Conservation (phyloP, 2,888 invertebrate genomes). For the Tribolium freemani region DNA sequence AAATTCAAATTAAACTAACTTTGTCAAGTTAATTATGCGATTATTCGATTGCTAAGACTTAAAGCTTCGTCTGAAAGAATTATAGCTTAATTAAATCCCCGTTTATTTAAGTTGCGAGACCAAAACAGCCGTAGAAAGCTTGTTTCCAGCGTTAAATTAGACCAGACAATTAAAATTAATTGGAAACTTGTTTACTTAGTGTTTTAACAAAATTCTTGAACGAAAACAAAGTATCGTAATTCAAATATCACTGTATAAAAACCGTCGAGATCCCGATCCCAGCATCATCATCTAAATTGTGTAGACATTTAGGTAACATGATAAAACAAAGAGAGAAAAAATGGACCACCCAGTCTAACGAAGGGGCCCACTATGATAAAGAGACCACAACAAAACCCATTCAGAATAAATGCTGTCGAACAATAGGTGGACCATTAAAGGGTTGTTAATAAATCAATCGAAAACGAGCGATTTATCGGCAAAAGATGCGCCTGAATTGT, state of each 20-base stretch:
- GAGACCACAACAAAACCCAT: conserved; percentile 38
- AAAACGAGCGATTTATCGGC: conserved; percentile 29
- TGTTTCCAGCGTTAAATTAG: conserved; percentile 49
- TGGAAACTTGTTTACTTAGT: conserved; percentile 54
- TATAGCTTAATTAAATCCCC: conserved; percentile 53
- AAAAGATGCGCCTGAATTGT: background rate
- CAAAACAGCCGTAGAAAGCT: conserved; percentile 43
- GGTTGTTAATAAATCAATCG: conserved; percentile 41
- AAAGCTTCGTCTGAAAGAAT: conserved; percentile 48
- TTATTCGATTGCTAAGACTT: conserved; percentile 47
- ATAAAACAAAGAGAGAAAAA: conserved; percentile 37
- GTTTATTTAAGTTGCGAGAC: conserved; percentile 47
- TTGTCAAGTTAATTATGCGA: conserved; percentile 1
- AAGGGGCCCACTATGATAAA: conserved; percentile 38
- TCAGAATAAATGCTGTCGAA: conserved; percentile 37
- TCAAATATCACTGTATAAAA: conserved; percentile 22
- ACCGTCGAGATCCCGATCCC: background rate
- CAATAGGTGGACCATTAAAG: conserved; percentile 38
- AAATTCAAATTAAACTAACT: background rate
- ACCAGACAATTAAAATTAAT: conserved; percentile 58
- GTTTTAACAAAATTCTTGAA: conserved; percentile 45
- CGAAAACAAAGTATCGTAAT: conserved; percentile 20
- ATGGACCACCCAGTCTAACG: conserved; percentile 41
- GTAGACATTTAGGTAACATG: conserved; percentile 37
- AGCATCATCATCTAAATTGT: conserved; percentile 34